phyloP scores from a whole-genome alignment of 2,113 vertebrate genomes.

The Meriones unguiculatus region DNA sequence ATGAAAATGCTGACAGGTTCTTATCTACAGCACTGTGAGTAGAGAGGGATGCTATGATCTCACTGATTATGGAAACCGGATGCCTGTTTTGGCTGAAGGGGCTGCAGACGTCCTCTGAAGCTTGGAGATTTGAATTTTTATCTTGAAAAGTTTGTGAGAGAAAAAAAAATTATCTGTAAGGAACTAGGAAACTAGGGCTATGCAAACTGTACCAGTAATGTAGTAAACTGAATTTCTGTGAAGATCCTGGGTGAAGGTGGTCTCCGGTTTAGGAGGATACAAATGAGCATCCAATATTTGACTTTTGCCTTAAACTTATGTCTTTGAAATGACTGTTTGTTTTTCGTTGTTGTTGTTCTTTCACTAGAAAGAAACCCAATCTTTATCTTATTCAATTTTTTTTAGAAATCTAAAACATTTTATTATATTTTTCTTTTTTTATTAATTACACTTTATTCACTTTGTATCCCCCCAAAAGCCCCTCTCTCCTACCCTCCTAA shows the following conservation, averaged over 20 bases:
- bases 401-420: no score
- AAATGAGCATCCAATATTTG: neutral
- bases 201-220: slow-evolving; percentile 43
- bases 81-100: slow-evolving; percentile 71
- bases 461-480: no score
- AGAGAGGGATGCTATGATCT: slow-evolving; percentile 65
- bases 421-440: no score
- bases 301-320: neutral
- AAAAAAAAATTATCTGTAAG: slow-evolving; percentile 53
- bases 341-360: neutral
- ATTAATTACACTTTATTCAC: no score
- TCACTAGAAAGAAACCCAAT: neutral
- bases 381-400: neutral
- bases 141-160: slow-evolving; percentile 66
- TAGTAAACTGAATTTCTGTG: slow-evolving; percentile 13
- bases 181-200: neutral
- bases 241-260: neutral
- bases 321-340: neutral
- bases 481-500: no score
- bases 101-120: slow-evolving; percentile 56
- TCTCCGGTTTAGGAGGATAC: neutral
- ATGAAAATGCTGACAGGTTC: slow-evolving; percentile 79
- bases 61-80: slow-evolving; percentile 73
- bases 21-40: slow-evolving; percentile 73
- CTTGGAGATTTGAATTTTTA: slow-evolving; percentile 66